phyloP scores from a whole-genome alignment of 2,797 vertebrate species.

The Cyprinella venusta region DNA sequence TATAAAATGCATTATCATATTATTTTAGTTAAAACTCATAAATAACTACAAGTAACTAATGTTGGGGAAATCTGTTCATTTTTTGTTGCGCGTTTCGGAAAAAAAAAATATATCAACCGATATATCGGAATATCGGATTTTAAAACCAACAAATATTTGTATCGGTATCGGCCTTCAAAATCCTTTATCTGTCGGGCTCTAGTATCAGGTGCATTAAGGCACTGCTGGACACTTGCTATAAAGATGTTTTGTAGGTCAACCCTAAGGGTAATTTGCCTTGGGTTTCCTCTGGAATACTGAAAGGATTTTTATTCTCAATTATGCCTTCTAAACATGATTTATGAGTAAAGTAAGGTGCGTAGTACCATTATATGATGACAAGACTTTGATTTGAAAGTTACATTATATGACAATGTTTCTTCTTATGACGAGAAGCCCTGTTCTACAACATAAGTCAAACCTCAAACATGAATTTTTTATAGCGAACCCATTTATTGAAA shows the following conservation, averaged over 20 bases:
- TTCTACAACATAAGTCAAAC: not conserved
- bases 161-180: no score
- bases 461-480: not conserved
- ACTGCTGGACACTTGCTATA: not conserved
- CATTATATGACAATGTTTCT: not conserved
- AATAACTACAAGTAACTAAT: no score
- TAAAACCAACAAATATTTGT: no score
- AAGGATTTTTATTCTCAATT: not conserved
- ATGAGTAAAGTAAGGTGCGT: not conserved
- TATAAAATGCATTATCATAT: no score
- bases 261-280: conserved; percentile 1
- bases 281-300: not conserved
- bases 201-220: not conserved
- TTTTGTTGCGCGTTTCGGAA: no score
- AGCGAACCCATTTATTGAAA: not conserved
- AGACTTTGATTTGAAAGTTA: no score
- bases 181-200: no score
- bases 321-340: not conserved
- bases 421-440: not conserved
- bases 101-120: no score
- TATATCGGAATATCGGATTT: no score
- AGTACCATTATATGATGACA: not conserved
- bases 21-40: no score
- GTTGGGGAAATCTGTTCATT: no score
- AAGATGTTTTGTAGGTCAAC: conserved; percentile 4